A percentile compares a stretch with the other conserved stretches of the same genome.
These are phyloP conservation scores for Odontophorus gujanensis DNA, from an alignment of 2,113 vertebrate genomes.

Conservation along the genomic window DNA sequence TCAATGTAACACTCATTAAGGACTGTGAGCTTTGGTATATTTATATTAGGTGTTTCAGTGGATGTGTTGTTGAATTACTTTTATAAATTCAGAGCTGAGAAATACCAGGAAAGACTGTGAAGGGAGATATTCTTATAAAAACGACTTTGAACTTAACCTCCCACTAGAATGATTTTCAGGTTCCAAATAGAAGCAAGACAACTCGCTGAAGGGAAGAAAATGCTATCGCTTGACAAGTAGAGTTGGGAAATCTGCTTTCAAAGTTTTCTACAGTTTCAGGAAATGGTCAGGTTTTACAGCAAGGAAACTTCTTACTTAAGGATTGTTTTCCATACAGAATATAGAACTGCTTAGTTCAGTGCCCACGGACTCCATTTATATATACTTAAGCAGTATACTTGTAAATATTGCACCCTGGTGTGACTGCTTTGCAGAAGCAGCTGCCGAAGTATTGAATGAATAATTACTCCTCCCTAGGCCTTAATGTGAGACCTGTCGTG, in stretches of 20 bases:
- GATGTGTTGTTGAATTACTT: conserved; percentile 73
- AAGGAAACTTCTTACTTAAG: not conserved
- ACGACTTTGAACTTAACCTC: conserved; percentile 52
- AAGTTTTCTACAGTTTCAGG: not conserved
- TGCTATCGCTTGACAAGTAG: not conserved
- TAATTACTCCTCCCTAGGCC: not conserved
- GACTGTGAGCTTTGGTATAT: conserved; percentile 45
- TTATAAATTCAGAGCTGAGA: conserved; percentile 68
- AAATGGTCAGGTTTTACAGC: not conserved
- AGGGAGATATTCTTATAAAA: conserved; percentile 47
- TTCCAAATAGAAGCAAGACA: not conserved
- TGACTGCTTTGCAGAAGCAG: not conserved
- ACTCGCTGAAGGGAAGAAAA: conserved; percentile 18
- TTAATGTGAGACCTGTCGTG: not conserved
- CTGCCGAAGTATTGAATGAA: not conserved
- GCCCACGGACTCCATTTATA: not conserved
- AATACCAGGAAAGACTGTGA: conserved; percentile 53
- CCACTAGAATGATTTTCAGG: conserved; percentile 25
- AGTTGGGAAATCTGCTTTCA: not conserved
- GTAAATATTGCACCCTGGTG: not conserved
- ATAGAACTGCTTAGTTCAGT: not conserved
- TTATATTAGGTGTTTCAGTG: conserved; percentile 72
- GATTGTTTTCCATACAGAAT: not conserved
- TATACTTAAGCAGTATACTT: not conserved
- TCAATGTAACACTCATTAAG: conserved; percentile 5